phyloP scores from a whole-genome alignment of 1,140 invertebrate species.

The Triops longicaudatus region DNA sequence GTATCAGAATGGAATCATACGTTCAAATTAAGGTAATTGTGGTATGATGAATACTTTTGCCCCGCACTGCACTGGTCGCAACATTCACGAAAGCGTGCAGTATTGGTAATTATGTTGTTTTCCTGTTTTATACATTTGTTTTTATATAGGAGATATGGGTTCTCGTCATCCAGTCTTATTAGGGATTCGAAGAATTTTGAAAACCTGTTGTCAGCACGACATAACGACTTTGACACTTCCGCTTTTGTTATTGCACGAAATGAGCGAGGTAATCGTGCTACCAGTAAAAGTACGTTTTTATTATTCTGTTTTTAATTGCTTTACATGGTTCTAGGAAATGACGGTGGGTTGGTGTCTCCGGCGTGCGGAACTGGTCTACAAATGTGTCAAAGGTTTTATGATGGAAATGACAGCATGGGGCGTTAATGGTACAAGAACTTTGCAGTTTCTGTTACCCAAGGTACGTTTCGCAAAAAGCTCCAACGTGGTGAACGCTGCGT shows the following conservation, averaged over 20 bases:
- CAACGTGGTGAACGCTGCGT: conserved; percentile 12
- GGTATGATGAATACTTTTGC: too few relatives aligned
- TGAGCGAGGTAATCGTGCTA: conserved; percentile 56
- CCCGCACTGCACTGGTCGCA: too few relatives aligned
- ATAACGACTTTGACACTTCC: conserved; percentile 89
- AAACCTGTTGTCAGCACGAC: conserved; percentile 85
- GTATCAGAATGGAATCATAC: too few relatives aligned
- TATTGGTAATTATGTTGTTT: not conserved
- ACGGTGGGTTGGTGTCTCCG: conserved; percentile 92
- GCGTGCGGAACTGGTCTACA: conserved; percentile 90
- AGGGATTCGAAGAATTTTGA: conserved; percentile 87
- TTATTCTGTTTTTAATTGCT: conserved; percentile 30
- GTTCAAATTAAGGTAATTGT: too few relatives aligned
- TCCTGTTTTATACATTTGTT: not conserved
- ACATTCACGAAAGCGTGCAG: too few relatives aligned
- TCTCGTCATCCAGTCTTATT: conserved; percentile 93
- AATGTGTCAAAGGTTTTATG: conserved; percentile 99
- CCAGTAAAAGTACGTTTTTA: conserved; percentile 40
- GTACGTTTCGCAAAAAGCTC: conserved; percentile 44
- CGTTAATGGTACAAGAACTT: conserved; percentile 73
- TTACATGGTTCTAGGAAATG: conserved; percentile 63
- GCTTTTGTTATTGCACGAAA: conserved; percentile 80
- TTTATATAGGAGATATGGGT: conserved; percentile 67
- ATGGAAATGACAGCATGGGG: conserved; percentile 93
- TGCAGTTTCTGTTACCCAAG: conserved; percentile 67